Conservation (phyloP, 2,888 invertebrate species). For the Phortica magna region DNA sequence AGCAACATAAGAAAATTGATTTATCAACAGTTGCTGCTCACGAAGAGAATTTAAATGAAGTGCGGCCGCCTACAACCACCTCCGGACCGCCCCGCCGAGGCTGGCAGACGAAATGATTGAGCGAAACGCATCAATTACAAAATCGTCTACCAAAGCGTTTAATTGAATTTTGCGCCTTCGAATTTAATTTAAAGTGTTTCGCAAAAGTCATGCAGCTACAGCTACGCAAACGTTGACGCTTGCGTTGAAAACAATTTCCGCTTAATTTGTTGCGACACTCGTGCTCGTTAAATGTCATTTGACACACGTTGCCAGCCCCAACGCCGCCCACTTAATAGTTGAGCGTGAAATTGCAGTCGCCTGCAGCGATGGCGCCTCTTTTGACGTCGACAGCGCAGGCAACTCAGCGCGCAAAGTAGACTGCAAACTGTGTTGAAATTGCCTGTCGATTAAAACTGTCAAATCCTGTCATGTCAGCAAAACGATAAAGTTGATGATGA, state of each 20-base stretch:
- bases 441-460: not conserved
- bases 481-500: not conserved
- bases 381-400: not conserved
- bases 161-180: not conserved
- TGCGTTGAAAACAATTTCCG: not conserved
- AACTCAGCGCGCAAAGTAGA: not conserved
- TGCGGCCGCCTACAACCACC: not conserved
- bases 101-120: not conserved
- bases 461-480: not conserved
- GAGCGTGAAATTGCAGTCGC: not conserved
- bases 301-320: not conserved
- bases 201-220: not conserved
- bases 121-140: constrained; percentile 9
- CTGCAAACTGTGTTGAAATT: not conserved
- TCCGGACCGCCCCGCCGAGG: no score
- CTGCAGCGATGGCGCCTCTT: not conserved
- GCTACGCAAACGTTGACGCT: no score
- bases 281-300: not conserved
- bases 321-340: not conserved
- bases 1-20: not conserved
- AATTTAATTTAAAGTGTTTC: not conserved
- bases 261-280: constrained; percentile 9
- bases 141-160: not conserved
- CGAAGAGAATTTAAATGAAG: not conserved
- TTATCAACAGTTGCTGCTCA: not conserved